Evolutionary conservation across 2,113 vertebrate species (phyloP).

Genomic region (Eptatretus burgeri): DNA sequence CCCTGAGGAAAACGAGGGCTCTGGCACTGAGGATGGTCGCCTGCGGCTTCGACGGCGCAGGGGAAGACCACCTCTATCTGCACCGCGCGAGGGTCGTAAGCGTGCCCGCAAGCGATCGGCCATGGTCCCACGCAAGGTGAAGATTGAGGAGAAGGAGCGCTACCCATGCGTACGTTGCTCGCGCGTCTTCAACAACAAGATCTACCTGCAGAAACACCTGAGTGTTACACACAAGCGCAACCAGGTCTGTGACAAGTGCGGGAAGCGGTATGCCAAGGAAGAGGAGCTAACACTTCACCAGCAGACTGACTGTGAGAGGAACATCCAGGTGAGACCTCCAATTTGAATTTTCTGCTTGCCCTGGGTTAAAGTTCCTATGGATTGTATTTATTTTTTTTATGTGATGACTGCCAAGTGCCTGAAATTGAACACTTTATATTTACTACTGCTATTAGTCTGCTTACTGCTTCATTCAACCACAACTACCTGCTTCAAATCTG

Average conservation of each 20-base stretch:
- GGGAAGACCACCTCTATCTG: background rate
- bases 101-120: constrained; percentile 10
- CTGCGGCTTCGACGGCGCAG: constrained; percentile 12
- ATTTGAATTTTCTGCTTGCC: background rate
- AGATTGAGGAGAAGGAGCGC: constrained; percentile 65
- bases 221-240: constrained; percentile 89
- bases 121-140: constrained; percentile 24
- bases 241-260: constrained; percentile 98
- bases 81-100: constrained; percentile 9
- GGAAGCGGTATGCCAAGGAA: constrained; percentile 94
- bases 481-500: too few relatives aligned
- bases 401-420: too few relatives aligned
- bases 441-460: background rate
- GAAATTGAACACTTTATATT: too few relatives aligned
- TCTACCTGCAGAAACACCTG: constrained; percentile 99
- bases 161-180: constrained; percentile 91
- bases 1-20: constrained; percentile 32
- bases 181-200: constrained; percentile 87
- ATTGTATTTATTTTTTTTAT: too few relatives aligned
- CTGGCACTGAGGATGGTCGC: constrained; percentile 12
- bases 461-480: background rate
- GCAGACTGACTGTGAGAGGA: constrained; percentile 98
- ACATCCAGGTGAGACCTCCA: constrained; percentile 56
- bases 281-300: constrained; percentile 94
- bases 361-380: too few relatives aligned